A percentile compares a stretch with the other conserved stretches of the same genome.
phyloP scores from a whole-genome alignment of 2,797 vertebrate genomes.

The Protonibea diacanthus region DNA sequence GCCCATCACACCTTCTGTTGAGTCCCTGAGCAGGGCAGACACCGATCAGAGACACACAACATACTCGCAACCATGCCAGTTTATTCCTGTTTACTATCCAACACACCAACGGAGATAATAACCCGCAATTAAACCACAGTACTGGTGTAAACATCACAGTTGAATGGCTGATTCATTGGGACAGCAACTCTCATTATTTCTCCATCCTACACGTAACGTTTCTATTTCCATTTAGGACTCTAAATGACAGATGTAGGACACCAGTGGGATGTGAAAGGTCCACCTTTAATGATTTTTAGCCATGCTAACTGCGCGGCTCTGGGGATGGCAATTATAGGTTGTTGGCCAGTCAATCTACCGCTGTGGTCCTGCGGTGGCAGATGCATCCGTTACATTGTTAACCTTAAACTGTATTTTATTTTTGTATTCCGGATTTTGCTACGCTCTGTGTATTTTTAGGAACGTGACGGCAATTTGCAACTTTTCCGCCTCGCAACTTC shows the following conservation, averaged over 20 bases:
- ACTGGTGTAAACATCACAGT: constrained; percentile 19
- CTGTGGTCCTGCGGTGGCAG: not conserved
- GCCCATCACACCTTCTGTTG: constrained; percentile 26
- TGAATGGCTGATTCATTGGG: constrained; percentile 21
- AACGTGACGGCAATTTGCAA: too few species aligned
- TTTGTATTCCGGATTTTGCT: too few species aligned
- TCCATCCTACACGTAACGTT: constrained; percentile 1
- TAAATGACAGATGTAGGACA: not conserved
- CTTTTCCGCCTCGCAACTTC: too few species aligned
- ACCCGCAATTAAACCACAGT: constrained; percentile 36
- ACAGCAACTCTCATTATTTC: not conserved
- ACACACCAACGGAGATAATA: constrained; percentile 47
- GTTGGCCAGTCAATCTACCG: not conserved
- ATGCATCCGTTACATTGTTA: too few species aligned
- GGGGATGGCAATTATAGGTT: not conserved
- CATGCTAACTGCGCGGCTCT: not conserved
- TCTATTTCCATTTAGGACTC: not conserved
- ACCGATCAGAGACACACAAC: constrained; percentile 15
- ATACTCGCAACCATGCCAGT: constrained; percentile 9
- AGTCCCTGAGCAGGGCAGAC: constrained; percentile 13
- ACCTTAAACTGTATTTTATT: too few species aligned
- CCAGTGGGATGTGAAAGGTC: not conserved
- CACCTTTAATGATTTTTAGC: not conserved
- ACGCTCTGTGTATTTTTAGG: too few species aligned
- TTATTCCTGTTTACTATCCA: constrained; percentile 37